Evolutionary conservation across 1,140 invertebrate species (phyloP), one percentile per base, ranked within the genome.

Genomic region (Eufriesea mexicana): DNA sequence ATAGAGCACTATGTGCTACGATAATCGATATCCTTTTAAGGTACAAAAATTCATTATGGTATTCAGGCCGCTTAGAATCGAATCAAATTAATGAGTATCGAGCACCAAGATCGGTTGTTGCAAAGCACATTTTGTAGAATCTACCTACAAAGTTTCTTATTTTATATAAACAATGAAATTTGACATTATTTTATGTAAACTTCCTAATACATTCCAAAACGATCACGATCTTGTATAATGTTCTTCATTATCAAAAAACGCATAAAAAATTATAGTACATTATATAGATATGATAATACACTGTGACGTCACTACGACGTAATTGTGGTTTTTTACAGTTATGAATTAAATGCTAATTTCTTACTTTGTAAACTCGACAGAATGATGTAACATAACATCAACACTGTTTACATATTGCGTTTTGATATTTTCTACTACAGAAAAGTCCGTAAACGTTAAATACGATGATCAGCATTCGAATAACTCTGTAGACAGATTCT

Each of bases 401-500:
- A 78, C 42, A 35, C 51, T 35, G 45, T 70, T 66, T 59, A 28
- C 7, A 66, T 2, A 64, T 76, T 62, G 25, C n/a, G 54, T 79
- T 23, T 9, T 64, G 18, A 47, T 49, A 79, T 54, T n/a, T 42
- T 45, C n/a, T 64, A 45, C 28, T 54, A 64, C 14, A 64, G 45
- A 72, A 77, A 79, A 57, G 64, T 83, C 51, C 70, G 59, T 59
- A 64, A 81, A 66, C 14, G 68, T 86, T 81, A 83, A 73, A 76
- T 42, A 83, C 54, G 47, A 76, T 54, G 14, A 79, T 79, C 49
- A 68, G 74, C 62, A 23, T 42, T 66, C 61, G 67, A 83, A 75
- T 45, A 85, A 89, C 87, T 89, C 72, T 86, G 84, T 89, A 88
- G 88, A 85, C 84, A 89, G 79, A 89, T 84, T 86, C 74, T 80